Evolutionary conservation across 2,113 vertebrate genomes (phyloP), one percentile per base, ranked within the genome.

Genomic region (Oncorhynchus nerka): DNA sequence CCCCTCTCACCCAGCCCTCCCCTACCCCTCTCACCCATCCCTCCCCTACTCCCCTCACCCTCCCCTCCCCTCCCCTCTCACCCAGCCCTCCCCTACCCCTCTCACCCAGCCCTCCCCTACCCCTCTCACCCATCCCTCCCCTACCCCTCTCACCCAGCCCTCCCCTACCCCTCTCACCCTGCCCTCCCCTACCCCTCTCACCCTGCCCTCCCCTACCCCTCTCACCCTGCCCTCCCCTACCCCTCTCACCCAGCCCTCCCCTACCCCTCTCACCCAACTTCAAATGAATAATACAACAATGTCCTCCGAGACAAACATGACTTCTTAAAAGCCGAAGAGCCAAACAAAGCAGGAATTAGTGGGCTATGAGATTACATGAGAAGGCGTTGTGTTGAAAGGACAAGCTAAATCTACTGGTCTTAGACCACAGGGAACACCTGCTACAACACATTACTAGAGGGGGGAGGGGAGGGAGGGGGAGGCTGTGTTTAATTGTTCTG

Each of bases 61-160:
- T 2, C 22, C 32, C 45, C 24, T 51, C 1, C 34, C 26, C 13
- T 1, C 26, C 26, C 26, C 32, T 2, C 34, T n/a, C 32, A 57
- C 9, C 71, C 48, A 70, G 9, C 48, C 30, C 65, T 74, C 66
- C 20, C 15, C 73, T 12, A 6, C 68, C 48, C 49, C 26, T 70
- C 61, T 78, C 51, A 66, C 64, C 28, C 71, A 77, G 70, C 24
- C 45, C 61, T 24, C 72, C 71, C 62, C 26, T 61, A 71, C 19
- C 68, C 28, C 39, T 45, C 34, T 32, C n/a, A 32, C 59, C 39
- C 39, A 20, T 12, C 20, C 30, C 0, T 1, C 32, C 32, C 68
- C 64, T 69, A 68, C 4, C 1, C 75, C 32, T 32, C 32, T 32
- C 32, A 32, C 32, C 4, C 32, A 32, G 32, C 32, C 32, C 32